Evolutionary conservation across 2,113 vertebrate species (phyloP).

Genomic region (Petrocephalus zakoni): DNA sequence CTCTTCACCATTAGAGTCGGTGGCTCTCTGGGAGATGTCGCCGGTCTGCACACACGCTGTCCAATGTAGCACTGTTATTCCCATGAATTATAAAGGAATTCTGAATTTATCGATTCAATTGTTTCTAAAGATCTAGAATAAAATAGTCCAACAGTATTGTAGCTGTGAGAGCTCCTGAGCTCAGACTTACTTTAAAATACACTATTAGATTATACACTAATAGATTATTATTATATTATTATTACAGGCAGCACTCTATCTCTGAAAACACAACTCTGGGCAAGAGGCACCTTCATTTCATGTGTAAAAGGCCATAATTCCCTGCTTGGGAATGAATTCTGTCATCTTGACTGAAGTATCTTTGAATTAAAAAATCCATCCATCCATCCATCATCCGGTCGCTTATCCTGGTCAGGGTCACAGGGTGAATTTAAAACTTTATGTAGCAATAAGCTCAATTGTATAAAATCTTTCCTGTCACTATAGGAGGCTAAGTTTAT

Average conservation of each 20-base stretch:
- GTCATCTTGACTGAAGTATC: neutral
- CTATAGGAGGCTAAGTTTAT: neutral
- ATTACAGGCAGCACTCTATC: neutral
- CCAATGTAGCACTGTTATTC: constrained; percentile 19
- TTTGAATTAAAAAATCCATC: neutral
- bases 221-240: no score
- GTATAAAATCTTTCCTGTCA: neutral
- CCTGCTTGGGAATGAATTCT: constrained; percentile 3
- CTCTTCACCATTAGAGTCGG: constrained; percentile 28
- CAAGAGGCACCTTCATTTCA: neutral
- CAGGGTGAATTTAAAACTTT: neutral
- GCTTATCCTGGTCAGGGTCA: neutral
- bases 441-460: neutral
- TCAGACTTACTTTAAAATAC: neutral
- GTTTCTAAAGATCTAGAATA: neutral
- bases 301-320: neutral
- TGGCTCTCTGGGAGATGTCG: constrained; percentile 23
- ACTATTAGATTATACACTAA: neutral
- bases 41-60: constrained; percentile 5
- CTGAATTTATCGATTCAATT: constrained; percentile 2
- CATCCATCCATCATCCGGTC: neutral
- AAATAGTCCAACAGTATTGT: constrained; percentile 1
- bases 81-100: constrained; percentile 16
- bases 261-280: neutral
- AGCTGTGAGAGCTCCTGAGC: neutral